Evolutionary conservation across 1,140 invertebrate species (phyloP).

Genomic region (Pseudomyrmex flavicornis): DNA sequence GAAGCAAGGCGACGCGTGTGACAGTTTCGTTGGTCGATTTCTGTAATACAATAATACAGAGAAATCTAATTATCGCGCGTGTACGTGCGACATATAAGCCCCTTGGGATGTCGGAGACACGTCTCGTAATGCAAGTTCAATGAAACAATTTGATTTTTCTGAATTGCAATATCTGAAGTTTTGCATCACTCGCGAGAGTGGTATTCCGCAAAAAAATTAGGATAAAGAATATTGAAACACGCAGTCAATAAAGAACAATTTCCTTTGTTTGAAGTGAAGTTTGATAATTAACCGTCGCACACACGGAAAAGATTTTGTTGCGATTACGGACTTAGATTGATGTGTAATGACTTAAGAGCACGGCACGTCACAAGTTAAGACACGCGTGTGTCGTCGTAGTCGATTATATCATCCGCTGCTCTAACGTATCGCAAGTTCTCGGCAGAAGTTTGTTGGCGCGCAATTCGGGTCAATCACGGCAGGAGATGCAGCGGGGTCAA

Average conservation of each 20-base stretch:
- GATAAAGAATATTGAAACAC: background rate
- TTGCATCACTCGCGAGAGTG: background rate
- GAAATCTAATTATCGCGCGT: constrained; percentile 43
- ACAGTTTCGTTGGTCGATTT: constrained; percentile 24
- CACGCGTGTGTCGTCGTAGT: constrained; percentile 51
- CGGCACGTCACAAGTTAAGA: constrained; percentile 48
- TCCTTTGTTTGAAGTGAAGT: background rate
- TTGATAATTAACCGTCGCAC: background rate
- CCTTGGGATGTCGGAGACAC: no score
- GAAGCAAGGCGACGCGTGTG: constrained; percentile 17
- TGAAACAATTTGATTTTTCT: constrained; percentile 13
- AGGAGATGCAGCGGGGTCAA: constrained; percentile 49
- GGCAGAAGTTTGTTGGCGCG: constrained; percentile 60
- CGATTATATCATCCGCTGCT: constrained; percentile 65
- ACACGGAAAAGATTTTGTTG: background rate
- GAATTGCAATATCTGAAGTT: background rate
- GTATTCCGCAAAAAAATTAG: background rate
- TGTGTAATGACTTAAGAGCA: constrained; percentile 15
- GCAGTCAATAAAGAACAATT: constrained; percentile 12
- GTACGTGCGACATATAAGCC: background rate
- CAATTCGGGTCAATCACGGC: constrained; percentile 67
- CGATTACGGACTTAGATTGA: background rate
- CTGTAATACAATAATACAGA: constrained; percentile 47
- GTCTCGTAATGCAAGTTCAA: constrained; percentile 20
- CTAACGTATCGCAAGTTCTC: constrained; percentile 57